phyloP scores from a whole-genome alignment of 2,797 vertebrate genomes.

The Crax fasciolata region DNA sequence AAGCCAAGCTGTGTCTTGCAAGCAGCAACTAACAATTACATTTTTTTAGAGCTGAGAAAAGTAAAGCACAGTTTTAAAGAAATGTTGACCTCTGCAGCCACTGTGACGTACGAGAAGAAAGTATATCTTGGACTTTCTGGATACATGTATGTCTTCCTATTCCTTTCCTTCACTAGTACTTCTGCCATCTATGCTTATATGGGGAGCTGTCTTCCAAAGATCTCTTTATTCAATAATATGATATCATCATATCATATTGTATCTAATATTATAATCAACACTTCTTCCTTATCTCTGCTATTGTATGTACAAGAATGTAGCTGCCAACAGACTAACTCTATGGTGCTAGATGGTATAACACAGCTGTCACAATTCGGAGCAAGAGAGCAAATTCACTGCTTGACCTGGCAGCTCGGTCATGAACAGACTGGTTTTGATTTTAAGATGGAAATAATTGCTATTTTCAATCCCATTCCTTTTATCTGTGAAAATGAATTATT shows the following conservation, averaged over 20 bases:
- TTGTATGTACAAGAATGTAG: background rate
- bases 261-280: background rate
- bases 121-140: background rate
- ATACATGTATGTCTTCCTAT: background rate
- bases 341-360: background rate
- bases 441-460: background rate
- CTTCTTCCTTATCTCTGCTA: background rate
- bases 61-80: background rate
- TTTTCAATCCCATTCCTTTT: background rate
- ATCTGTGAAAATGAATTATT: background rate
- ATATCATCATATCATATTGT: background rate
- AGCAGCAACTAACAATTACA: conserved; percentile 35
- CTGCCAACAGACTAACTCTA: background rate
- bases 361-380: background rate
- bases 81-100: conserved; percentile 20
- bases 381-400: background rate
- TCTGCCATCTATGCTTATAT: background rate
- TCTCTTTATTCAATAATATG: background rate
- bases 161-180: background rate
- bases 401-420: background rate
- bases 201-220: background rate
- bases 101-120: background rate
- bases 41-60: conserved; percentile 41
- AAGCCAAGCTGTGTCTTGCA: conserved; percentile 50
- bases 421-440: background rate